Percentiles rank a stretch among this genome's conserved stretches.
phyloP scores from a whole-genome alignment of 2,888 invertebrate species.

The Oligia fasciuncula region DNA sequence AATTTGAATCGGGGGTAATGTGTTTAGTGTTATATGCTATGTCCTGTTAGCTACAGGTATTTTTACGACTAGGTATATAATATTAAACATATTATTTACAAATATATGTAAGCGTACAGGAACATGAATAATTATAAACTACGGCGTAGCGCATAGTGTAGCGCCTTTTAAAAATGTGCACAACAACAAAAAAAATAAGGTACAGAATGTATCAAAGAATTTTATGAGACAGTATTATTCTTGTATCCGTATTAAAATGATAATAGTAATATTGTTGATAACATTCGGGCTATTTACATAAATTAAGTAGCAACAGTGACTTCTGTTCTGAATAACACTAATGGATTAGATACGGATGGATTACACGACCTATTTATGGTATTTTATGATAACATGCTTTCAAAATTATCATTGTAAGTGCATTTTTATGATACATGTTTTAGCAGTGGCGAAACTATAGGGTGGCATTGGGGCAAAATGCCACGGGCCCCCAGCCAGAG shows the following conservation, averaged over 20 bases:
- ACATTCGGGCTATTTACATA: conserved; percentile 10
- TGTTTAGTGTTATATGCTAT: too few relatives aligned
- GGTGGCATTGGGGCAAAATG: too few relatives aligned
- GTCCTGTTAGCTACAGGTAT: background rate
- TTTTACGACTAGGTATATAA: background rate
- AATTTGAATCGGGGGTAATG: too few relatives aligned
- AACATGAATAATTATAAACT: background rate
- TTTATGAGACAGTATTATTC: background rate
- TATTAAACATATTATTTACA: too few relatives aligned
- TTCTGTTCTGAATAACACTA: conserved; percentile 22
- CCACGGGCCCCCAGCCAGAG: too few relatives aligned
- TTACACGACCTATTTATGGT: conserved; percentile 28
- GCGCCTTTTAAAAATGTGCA: background rate
- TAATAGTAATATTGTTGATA: conserved; percentile 10
- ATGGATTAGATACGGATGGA: conserved; percentile 36
- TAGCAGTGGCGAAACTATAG: too few relatives aligned
- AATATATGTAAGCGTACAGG: too few relatives aligned
- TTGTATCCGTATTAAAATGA: background rate
- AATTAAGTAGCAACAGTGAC: conserved; percentile 3
- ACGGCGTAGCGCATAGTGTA: background rate
- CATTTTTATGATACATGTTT: background rate
- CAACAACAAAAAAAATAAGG: background rate
- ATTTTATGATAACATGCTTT: conserved; percentile 24
- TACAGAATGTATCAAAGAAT: background rate
- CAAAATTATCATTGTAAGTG: conserved; percentile 29